Evolutionary conservation across 2,797 vertebrate genomes (phyloP).

Genomic region (Chelmon rostratus): DNA sequence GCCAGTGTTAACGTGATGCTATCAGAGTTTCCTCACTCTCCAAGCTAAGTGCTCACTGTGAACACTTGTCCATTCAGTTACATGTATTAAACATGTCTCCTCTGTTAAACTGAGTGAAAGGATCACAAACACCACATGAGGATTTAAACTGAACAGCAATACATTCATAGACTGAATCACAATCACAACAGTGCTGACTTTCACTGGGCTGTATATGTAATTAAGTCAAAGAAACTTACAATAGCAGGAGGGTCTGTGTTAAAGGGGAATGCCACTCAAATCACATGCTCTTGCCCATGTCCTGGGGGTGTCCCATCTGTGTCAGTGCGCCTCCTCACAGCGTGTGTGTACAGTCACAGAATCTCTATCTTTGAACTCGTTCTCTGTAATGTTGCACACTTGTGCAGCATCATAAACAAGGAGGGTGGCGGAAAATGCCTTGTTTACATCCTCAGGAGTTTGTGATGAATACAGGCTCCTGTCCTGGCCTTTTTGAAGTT

Average conservation of each 20-base stretch:
- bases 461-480: slow-evolving; percentile 11
- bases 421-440: slow-evolving; percentile 4
- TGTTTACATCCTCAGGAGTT: slow-evolving; percentile 8
- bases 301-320: slow-evolving; percentile 32
- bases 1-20: background rate
- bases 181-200: background rate
- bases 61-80: background rate
- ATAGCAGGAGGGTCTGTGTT: slow-evolving; percentile 11
- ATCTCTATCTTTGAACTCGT: slow-evolving; percentile 8
- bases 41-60: background rate
- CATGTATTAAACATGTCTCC: no score
- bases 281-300: slow-evolving; percentile 44
- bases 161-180: background rate
- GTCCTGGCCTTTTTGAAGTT: background rate
- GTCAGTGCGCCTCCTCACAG: slow-evolving; percentile 3
- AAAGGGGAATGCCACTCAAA: slow-evolving; percentile 26
- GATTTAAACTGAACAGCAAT: background rate
- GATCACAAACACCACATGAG: background rate
- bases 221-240: background rate
- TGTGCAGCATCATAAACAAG: background rate
- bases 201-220: background rate
- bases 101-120: background rate
- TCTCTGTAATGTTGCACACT: background rate
- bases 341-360: background rate
- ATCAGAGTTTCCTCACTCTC: background rate